Base-by-base conservation (phyloP, 2,888 invertebrate genomes). In the Erebia palarica region DNA sequence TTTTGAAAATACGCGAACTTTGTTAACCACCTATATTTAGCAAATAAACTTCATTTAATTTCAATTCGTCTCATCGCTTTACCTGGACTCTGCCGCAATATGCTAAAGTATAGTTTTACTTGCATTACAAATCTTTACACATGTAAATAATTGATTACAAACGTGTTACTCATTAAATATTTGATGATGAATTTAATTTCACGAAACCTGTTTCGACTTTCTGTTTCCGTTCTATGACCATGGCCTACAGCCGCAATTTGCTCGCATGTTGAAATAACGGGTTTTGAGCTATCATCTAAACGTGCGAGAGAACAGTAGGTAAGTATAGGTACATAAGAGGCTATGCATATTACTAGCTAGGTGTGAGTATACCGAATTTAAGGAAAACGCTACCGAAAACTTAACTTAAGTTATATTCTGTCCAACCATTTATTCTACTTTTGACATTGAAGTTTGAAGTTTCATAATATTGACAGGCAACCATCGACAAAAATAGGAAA, bases 171-270 rank as follows among this genome's bases (percentile, higher is more conserved):
- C 18, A 10, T n/a, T 61, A 9, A 11, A 42, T 18, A 14, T 11
- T 42, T 44, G 36, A 63, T 18, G 49, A 44, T 47, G 44, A 47
- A 44, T 63, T 63, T 4, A 4, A 16, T 13, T 21, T 18, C 14
- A 14, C 51, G 51, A n/a, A 47, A 42, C 65, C 7, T 18, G 42
- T 66, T 55, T 66, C 5, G 42, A 66, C 57, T 57, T 57, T 55
- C 18, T n/a, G 55, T 63, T 47, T 63, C 63, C 63, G 63, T 49
- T 63, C 63, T 63, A 63, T 49, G 63, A 63, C 63, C 63, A 21
- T 63, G 63, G 18, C 72, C 72, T 27, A 70, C 44, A 10, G 59
- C 51, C 21, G 57, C n/a, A 16, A 59, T 51, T 14, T 14, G 49
- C 18, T 49, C 14, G 49, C 21, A 21, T 49, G 57, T 66, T 44